A percentile compares a stretch with the other conserved stretches of the same genome.
Conservation (phyloP, 2,113 vertebrate genomes). For the rabbit (Oryctolagus cuniculus) region mOryCun1.1 NC_091444.1:69954501-69955000, state of each 20-base stretch:
- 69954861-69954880: no score
- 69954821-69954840: background rate
- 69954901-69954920: background rate
- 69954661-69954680: background rate
- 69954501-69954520: background rate
- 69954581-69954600: no score
- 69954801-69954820: background rate
- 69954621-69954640: background rate
- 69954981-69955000: background rate
- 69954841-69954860: background rate
- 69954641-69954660: background rate
- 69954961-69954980: background rate
- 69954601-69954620: background rate
- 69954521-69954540: background rate
- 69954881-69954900: background rate
- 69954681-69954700: accelerated
- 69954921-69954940: background rate
- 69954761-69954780: background rate
- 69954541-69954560: background rate
- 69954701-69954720: background rate
- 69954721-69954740: no score
- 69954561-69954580: background rate
- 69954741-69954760: background rate
- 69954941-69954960: background rate
- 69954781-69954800: background rate